Conservation (phyloP, 2,888 invertebrate genomes). For the Pyrochroa serraticornis region DNA sequence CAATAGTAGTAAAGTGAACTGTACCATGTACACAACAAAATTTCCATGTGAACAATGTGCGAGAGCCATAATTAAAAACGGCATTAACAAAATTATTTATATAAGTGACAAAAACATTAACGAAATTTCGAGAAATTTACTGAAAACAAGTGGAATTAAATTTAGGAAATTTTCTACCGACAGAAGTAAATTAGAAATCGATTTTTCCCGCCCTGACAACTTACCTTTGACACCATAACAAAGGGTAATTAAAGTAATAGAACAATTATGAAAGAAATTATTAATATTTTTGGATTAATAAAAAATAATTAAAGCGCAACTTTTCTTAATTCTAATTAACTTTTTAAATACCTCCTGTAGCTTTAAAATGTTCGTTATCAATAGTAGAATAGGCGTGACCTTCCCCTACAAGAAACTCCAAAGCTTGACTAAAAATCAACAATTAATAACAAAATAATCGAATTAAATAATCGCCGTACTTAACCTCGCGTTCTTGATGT, state of each 20-base stretch:
- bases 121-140: background rate
- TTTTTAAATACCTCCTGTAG: constrained; percentile 54
- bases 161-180: constrained; percentile 11
- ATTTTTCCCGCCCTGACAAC: constrained; percentile 9
- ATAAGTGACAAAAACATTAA: background rate
- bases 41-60: constrained; percentile 19
- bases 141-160: background rate
- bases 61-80: background rate
- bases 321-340: no score
- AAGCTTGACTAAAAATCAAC: constrained; percentile 59
- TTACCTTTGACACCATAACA: no score
- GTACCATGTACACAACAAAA: constrained; percentile 9
- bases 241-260: no score
- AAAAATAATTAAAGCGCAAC: no score
- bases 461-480: constrained; percentile 42
- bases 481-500: constrained; percentile 48
- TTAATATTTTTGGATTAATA: no score
- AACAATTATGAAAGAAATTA: no score
- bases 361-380: constrained; percentile 76
- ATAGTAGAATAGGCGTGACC: constrained; percentile 83
- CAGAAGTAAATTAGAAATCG: constrained; percentile 6
- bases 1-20: background rate
- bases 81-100: constrained; percentile 13
- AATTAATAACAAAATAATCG: background rate
- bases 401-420: constrained; percentile 75